Percentiles rank a stretch among this genome's conserved stretches.
Conservation (phyloP, 2,888 invertebrate species). For the Spisula solida region DNA sequence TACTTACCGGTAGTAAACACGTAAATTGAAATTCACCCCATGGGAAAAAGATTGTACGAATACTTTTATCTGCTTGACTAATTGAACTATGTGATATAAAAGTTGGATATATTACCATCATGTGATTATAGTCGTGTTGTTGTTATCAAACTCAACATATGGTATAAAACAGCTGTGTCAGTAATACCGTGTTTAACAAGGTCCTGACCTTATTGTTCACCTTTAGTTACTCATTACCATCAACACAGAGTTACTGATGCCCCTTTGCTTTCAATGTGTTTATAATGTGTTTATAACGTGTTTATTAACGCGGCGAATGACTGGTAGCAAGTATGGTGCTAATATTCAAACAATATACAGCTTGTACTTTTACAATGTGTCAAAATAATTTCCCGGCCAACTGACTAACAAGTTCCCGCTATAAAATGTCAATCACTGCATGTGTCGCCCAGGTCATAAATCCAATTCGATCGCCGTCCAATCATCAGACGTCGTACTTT, state of each 20-base stretch:
- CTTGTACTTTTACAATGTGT: too few species aligned
- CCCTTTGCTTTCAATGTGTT: background rate
- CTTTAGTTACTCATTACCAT: background rate
- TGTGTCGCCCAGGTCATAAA: too few species aligned
- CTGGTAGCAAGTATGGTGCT: too few species aligned
- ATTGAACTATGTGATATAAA: slow-evolving; percentile 7
- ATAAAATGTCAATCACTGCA: too few species aligned
- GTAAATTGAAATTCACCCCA: background rate
- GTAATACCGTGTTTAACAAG: background rate
- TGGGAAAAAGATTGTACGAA: slow-evolving; percentile 11
- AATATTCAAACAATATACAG: too few species aligned
- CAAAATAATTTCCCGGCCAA: too few species aligned
- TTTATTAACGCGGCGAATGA: too few species aligned
- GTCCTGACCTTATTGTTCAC: background rate
- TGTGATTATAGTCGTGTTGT: background rate
- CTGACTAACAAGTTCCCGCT: too few species aligned
- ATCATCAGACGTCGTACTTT: too few species aligned
- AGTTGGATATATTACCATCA: background rate
- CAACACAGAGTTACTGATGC: background rate
- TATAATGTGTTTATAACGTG: background rate
- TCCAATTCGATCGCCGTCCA: too few species aligned
- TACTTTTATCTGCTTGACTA: background rate
- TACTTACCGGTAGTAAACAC: too few species aligned
- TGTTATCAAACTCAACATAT: background rate
- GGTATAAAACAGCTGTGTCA: slow-evolving; percentile 17